These are phyloP conservation scores for Carollia perspicillata DNA, from an alignment of 2,113 vertebrate species.

Conservation along the genomic window DNA sequence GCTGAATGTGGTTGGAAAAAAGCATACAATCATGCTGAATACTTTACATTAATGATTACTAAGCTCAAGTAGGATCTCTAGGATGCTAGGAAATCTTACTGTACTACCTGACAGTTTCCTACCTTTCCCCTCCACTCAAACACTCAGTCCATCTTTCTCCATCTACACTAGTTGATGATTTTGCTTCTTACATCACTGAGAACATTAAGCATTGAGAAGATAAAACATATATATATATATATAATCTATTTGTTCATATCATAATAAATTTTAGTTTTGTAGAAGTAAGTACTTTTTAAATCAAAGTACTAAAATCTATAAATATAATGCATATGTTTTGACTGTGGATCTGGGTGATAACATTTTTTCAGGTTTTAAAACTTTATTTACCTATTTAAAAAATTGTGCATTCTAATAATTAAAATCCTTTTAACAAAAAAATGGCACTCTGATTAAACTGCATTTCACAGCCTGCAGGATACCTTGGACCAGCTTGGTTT, in stretches of 20 bases:
- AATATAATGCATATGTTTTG: background rate
- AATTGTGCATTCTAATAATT: no score
- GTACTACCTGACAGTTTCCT: background rate
- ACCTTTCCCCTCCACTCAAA: background rate
- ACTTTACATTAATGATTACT: background rate
- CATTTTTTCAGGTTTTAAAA: background rate
- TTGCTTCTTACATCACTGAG: background rate
- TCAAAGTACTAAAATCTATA: background rate
- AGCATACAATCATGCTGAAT: background rate
- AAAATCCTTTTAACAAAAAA: no score
- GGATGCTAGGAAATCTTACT: background rate
- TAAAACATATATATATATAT: background rate
- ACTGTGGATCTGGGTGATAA: background rate
- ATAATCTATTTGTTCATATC: background rate
- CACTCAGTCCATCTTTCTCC: background rate
- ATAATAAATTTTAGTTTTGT: background rate
- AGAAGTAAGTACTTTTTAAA: background rate
- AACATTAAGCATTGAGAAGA: background rate
- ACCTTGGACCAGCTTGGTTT: no score
- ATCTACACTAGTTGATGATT: background rate
- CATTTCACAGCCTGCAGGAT: no score
- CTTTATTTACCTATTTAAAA: no score
- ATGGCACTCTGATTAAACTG: no score
- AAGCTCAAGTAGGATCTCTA: background rate
- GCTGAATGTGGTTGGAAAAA: background rate